Percentiles rank a stretch among this genome's conserved stretches.
Conservation (phyloP, 2,888 invertebrate species). For the Autographa pulchrina region DNA sequence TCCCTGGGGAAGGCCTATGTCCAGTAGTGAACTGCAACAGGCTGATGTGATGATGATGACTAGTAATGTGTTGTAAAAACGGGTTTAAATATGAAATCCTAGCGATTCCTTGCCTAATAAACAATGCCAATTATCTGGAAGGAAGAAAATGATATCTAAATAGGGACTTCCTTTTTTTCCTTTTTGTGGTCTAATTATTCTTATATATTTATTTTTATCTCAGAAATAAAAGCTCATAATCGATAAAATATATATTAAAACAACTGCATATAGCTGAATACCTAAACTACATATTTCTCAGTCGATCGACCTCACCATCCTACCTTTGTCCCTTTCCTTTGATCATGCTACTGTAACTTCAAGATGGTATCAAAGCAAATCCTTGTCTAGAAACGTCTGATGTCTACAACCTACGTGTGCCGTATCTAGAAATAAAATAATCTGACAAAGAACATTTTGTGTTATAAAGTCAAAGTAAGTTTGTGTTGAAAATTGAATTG, state of each 20-base stretch:
- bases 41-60: too few species aligned
- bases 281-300: not conserved
- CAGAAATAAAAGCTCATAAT: not conserved
- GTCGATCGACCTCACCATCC: not conserved
- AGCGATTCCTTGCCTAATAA: too few species aligned
- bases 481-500: not conserved
- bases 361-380: not conserved
- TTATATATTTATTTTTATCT: too few species aligned
- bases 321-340: not conserved
- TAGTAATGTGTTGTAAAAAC: too few species aligned
- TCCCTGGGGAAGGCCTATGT: too few species aligned
- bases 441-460: not conserved
- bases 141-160: too few species aligned
- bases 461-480: not conserved
- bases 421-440: not conserved
- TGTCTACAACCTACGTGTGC: constrained; percentile 1
- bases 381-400: not conserved
- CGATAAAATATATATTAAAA: too few species aligned
- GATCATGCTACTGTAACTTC: not conserved
- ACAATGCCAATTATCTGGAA: too few species aligned
- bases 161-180: too few species aligned
- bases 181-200: too few species aligned
- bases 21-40: too few species aligned
- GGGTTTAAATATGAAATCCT: too few species aligned
- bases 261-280: not conserved